Conservation (phyloP, 2,797 vertebrate genomes). For the Hipposideros larvatus region DNA sequence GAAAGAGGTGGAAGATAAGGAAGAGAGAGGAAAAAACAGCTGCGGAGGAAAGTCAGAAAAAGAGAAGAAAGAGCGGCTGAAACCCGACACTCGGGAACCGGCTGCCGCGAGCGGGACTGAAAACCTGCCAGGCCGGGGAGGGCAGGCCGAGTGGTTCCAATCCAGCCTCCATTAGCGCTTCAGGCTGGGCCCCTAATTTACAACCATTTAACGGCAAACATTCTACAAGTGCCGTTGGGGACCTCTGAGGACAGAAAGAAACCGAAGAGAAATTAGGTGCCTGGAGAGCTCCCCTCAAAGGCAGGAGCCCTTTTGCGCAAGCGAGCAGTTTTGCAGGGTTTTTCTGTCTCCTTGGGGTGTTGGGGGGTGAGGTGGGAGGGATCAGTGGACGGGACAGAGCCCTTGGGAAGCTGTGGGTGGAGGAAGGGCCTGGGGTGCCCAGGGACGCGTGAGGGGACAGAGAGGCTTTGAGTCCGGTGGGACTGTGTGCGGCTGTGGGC, state of each 20-base stretch:
- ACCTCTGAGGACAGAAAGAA: slow-evolving; percentile 64
- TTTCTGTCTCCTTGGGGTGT: neutral
- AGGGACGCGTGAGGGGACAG: accelerated
- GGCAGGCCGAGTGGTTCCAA: slow-evolving; percentile 84
- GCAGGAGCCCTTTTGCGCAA: neutral
- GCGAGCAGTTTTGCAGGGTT: neutral
- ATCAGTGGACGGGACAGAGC: neutral
- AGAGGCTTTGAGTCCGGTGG: neutral
- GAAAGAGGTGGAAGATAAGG: neutral
- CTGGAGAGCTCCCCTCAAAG: slow-evolving; percentile 7
- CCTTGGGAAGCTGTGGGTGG: neutral
- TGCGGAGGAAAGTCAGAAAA: neutral
- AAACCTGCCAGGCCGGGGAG: slow-evolving; percentile 74
- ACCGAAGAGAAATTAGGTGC: slow-evolving; percentile 55
- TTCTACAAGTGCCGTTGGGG: slow-evolving; percentile 82
- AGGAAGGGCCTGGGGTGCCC: too few species aligned
- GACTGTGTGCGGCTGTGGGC: neutral
- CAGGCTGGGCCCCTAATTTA: slow-evolving; percentile 86
- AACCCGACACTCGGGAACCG: slow-evolving; percentile 82
- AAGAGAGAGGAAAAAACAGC: neutral
- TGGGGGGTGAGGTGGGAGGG: accelerated
- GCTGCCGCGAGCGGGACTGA: slow-evolving; percentile 70
- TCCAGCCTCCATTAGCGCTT: slow-evolving; percentile 87
- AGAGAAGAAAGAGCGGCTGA: slow-evolving; percentile 76
- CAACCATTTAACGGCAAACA: slow-evolving; percentile 86